phyloP scores from a whole-genome alignment of 2,113 vertebrate species.

The Chloropsis cyanopogon region DNA sequence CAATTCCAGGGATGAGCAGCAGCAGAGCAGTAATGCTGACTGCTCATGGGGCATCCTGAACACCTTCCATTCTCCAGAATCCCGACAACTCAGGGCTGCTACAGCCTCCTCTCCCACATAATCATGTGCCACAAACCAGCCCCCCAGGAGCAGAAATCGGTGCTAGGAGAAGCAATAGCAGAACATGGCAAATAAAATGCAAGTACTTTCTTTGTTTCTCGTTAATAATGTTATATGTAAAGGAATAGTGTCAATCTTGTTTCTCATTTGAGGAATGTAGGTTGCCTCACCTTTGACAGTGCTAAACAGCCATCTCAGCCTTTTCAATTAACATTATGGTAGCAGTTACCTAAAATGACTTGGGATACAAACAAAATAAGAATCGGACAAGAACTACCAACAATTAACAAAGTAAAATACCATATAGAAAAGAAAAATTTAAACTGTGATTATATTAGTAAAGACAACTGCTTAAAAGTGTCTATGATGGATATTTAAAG shows the following conservation, averaged over 20 bases:
- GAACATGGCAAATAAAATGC: not conserved
- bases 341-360: not conserved
- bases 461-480: not conserved
- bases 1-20: not conserved
- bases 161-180: not conserved
- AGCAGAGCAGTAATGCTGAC: not conserved
- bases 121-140: not conserved
- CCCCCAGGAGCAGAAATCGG: rapidly evolving
- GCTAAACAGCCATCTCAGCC: not conserved
- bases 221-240: not conserved
- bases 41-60: not conserved
- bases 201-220: not conserved
- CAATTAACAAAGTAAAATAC: not conserved
- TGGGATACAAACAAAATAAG: not conserved
- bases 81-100: not conserved
- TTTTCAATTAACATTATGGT: not conserved
- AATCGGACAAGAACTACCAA: not conserved
- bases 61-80: not conserved
- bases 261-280: not conserved
- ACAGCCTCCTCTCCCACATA: not conserved
- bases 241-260: not conserved
- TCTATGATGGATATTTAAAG: not conserved
- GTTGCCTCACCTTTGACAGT: not conserved
- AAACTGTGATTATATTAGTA: not conserved
- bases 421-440: not conserved